Evolutionary conservation across 2,113 vertebrate genomes (phyloP).

Genomic region (Motacilla alba): DNA sequence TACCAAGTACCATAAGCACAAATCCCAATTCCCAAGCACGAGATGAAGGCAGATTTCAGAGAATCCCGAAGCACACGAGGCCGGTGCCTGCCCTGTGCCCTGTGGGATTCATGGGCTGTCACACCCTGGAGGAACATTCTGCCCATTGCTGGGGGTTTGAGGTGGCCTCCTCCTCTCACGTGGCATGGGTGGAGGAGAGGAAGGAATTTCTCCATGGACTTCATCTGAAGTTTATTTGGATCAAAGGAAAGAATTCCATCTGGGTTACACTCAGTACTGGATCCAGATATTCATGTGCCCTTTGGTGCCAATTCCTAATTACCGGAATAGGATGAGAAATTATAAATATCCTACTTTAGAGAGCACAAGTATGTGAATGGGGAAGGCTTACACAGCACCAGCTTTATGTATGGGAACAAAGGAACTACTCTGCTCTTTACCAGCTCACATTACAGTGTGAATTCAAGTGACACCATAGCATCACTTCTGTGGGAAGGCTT

Average conservation of each 20-base stretch:
- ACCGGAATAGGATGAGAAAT: neutral
- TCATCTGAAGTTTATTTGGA: neutral
- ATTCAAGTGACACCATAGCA: neutral
- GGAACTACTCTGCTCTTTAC: neutral
- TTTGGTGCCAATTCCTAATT: neutral
- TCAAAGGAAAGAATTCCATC: neutral
- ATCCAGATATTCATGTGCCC: neutral
- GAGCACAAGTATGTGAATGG: neutral
- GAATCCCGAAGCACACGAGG: neutral
- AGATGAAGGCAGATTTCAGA: neutral
- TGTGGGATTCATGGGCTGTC: neutral
- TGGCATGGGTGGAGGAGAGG: neutral
- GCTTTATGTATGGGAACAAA: neutral
- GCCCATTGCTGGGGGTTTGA: neutral
- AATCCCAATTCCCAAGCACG: neutral
- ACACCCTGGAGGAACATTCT: neutral
- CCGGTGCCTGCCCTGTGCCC: neutral
- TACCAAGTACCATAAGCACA: neutral
- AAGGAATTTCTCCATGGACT: neutral
- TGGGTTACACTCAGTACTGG: neutral
- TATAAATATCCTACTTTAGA: fast-evolving
- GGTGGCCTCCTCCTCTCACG: neutral
- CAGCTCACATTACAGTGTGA: neutral
- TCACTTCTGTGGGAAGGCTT: neutral
- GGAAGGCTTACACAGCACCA: neutral